phyloP scores from a whole-genome alignment of 2,113 vertebrate species.

The Catharus bicknelli region DNA sequence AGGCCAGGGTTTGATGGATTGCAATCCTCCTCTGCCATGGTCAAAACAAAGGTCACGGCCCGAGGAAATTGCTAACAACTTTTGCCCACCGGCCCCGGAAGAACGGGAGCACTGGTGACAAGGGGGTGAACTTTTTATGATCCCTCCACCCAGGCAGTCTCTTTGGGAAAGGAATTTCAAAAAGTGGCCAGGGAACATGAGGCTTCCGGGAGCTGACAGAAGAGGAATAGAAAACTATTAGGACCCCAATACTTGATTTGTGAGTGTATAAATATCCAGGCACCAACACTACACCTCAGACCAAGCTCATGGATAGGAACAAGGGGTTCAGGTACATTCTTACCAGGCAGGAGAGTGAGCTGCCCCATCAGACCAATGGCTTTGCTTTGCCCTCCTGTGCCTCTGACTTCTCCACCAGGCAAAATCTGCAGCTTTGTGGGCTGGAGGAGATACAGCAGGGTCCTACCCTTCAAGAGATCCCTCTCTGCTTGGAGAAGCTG shows the following conservation, averaged over 20 bases:
- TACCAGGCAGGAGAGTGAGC: rapidly evolving
- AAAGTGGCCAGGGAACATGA: background rate
- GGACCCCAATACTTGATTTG: rapidly evolving
- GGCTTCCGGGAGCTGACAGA: background rate
- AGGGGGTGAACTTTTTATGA: conserved; percentile 36
- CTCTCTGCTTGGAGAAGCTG: rapidly evolving
- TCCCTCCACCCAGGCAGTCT: background rate
- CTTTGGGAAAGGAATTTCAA: background rate
- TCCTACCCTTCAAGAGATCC: background rate
- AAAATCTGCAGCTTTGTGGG: background rate
- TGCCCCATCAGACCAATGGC: rapidly evolving
- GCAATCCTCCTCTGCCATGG: background rate
- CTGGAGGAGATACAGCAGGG: background rate
- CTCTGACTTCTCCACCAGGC: background rate
- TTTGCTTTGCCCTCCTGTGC: background rate
- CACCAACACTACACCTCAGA: background rate
- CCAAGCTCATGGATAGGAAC: background rate
- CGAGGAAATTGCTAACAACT: conserved; percentile 55
- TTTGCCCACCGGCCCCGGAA: conserved; percentile 33
- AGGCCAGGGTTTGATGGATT: background rate
- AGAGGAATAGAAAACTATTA: background rate
- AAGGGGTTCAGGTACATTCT: rapidly evolving
- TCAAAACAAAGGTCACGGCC: conserved; percentile 59
- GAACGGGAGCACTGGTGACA: background rate
- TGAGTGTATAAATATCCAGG: background rate